Evolutionary conservation across 2,888 invertebrate species (phyloP).

Genomic region (Clistopyga incitator): DNA sequence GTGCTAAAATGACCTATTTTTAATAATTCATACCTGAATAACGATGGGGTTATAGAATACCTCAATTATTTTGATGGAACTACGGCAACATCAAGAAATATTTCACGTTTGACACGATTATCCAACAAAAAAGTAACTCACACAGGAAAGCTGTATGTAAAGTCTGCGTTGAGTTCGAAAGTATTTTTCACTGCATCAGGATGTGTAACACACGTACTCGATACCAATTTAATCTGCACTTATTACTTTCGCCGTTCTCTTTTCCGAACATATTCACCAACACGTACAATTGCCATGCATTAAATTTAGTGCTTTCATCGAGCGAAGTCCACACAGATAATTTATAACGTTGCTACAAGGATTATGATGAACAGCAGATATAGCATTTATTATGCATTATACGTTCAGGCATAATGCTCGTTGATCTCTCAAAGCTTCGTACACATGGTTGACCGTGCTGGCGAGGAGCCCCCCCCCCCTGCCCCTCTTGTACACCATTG

Average conservation of each 20-base stretch:
- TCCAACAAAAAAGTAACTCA: not conserved
- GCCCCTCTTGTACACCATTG: not conserved
- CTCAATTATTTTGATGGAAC: too few relatives aligned
- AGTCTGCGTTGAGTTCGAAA: not conserved
- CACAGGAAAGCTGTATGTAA: not conserved
- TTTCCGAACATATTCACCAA: constrained; percentile 1
- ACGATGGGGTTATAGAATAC: too few relatives aligned
- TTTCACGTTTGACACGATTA: not conserved
- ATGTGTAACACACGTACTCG: not conserved
- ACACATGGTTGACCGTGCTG: constrained; percentile 49
- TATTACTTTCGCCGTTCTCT: not conserved
- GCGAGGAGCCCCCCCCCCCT: constrained; percentile 9
- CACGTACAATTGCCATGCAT: constrained; percentile 34
- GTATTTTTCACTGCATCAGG: not conserved
- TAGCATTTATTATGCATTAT: constrained; percentile 64
- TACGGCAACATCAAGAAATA: too few relatives aligned
- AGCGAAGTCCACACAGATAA: constrained; percentile 47
- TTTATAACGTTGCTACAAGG: constrained; percentile 43
- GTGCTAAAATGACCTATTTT: too few relatives aligned
- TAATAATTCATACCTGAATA: too few relatives aligned
- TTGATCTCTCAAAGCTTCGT: constrained; percentile 61
- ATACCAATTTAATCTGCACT: constrained; percentile 4
- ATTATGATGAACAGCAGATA: constrained; percentile 57
- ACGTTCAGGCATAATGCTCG: constrained; percentile 38
- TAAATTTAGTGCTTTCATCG: constrained; percentile 54